Conservation (phyloP, 2,113 vertebrate genomes). For the Psittacus erithacus region DNA sequence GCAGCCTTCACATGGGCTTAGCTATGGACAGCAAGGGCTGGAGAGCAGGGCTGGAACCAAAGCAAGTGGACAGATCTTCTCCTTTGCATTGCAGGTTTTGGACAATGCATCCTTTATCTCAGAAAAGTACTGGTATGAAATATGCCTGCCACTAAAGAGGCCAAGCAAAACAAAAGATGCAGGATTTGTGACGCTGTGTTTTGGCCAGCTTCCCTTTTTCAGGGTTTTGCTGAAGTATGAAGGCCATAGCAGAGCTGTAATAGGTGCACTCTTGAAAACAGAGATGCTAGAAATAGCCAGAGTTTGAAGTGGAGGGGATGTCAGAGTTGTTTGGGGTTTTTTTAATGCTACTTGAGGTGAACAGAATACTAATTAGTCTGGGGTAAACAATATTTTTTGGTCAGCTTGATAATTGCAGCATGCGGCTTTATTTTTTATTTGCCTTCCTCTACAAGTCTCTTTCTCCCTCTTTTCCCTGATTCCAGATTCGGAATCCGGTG, state of each 20-base stretch:
- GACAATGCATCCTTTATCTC: neutral
- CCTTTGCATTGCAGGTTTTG: neutral
- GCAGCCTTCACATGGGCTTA: neutral
- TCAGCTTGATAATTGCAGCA: neutral
- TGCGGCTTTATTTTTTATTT: neutral
- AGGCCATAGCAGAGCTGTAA: neutral
- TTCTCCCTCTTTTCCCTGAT: neutral
- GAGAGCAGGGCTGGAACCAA: neutral
- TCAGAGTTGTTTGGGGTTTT: neutral
- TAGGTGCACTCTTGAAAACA: neutral
- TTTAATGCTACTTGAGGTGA: neutral
- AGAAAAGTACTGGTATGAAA: neutral
- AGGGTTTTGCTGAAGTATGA: accelerated
- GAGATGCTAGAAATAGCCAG: neutral
- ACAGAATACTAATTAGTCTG: neutral
- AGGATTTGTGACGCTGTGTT: neutral
- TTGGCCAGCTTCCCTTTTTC: neutral
- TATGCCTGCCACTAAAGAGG: neutral
- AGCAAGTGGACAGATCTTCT: neutral
- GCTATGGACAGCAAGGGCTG: neutral
- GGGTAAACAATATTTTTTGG: neutral
- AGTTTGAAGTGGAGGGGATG: neutral
- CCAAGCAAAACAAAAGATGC: neutral
- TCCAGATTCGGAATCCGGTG: neutral
- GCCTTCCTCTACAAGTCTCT: neutral